Evolutionary conservation across 2,888 invertebrate species (phyloP).

Genomic region (Drosophila nigritarsus): DNA sequence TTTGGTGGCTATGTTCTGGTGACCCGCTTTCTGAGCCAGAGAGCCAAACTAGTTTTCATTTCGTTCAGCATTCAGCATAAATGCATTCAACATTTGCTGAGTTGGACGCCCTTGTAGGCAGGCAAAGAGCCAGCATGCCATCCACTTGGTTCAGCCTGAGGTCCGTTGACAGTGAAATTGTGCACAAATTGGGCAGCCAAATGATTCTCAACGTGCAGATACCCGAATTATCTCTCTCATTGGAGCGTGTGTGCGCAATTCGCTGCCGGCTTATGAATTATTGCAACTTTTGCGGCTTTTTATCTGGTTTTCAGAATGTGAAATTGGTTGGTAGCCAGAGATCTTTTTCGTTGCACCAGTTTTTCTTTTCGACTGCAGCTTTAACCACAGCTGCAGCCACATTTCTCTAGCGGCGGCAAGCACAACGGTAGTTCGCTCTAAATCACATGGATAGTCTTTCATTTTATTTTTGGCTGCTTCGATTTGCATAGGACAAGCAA

Average conservation of each 20-base stretch:
- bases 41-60: slow-evolving; percentile 76
- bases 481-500: slow-evolving; percentile 66
- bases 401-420: slow-evolving; percentile 64
- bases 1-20: slow-evolving; percentile 72
- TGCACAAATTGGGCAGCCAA: slow-evolving; percentile 66
- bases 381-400: slow-evolving; percentile 40
- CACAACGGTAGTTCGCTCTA: slow-evolving; percentile 75
- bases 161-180: slow-evolving; percentile 83
- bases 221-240: slow-evolving; percentile 54
- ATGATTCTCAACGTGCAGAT: slow-evolving; percentile 44
- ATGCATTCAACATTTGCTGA: slow-evolving; percentile 29
- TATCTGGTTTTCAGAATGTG: slow-evolving; percentile 80
- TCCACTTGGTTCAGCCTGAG: slow-evolving; percentile 33
- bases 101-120: slow-evolving; percentile 64
- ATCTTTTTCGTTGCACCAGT: slow-evolving; percentile 45
- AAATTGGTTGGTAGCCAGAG: slow-evolving; percentile 66
- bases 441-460: slow-evolving; percentile 71
- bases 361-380: slow-evolving; percentile 37
- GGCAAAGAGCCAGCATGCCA: slow-evolving; percentile 8
- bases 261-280: slow-evolving; percentile 76
- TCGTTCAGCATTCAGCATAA: slow-evolving; percentile 46
- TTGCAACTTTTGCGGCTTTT: slow-evolving; percentile 72
- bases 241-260: slow-evolving; percentile 60
- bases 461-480: slow-evolving; percentile 50
- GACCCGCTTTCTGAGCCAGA: slow-evolving; percentile 78